Conservation (phyloP, 2,888 invertebrate species). For the Shargacucullia verbasci region DNA sequence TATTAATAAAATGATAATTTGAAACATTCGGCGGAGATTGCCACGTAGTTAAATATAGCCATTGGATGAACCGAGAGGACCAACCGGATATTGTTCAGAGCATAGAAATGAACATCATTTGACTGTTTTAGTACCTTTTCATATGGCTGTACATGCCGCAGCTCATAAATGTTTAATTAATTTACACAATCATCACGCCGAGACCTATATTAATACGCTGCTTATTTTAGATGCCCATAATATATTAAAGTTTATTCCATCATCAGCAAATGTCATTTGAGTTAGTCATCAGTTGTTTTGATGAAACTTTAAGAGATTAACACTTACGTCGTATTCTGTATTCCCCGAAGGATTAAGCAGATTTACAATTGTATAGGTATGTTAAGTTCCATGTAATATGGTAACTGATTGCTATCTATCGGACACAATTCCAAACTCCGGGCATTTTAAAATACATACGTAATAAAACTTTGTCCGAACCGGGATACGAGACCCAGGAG, state of each 20-base stretch:
- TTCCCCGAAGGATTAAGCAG: no score
- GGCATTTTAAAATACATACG: no score
- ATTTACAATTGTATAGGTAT: no score
- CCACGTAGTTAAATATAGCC: constrained; percentile 62
- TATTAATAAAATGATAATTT: constrained; percentile 45
- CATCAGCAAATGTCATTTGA: no score
- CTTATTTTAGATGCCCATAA: constrained; percentile 11
- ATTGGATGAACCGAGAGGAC: constrained; percentile 54
- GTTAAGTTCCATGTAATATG: no score
- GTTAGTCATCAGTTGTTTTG: no score
- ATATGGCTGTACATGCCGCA: constrained; percentile 50
- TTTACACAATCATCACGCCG: constrained; percentile 56
- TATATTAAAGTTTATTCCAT: neutral
- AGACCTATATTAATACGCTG: constrained; percentile 30
- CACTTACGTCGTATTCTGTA: no score
- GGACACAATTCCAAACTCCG: no score
- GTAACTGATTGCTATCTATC: no score
- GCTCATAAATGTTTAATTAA: constrained; percentile 56
- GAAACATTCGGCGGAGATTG: constrained; percentile 58
- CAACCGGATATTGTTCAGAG: constrained; percentile 71
- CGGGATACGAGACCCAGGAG: no score
- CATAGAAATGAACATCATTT: constrained; percentile 68
- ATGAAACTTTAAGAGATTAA: no score
- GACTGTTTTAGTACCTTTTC: constrained; percentile 61
- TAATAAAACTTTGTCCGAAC: no score